Base-by-base conservation (phyloP, 2,113 vertebrate genomes). In the Sinocyclocheilus anophthalmus region DNA sequence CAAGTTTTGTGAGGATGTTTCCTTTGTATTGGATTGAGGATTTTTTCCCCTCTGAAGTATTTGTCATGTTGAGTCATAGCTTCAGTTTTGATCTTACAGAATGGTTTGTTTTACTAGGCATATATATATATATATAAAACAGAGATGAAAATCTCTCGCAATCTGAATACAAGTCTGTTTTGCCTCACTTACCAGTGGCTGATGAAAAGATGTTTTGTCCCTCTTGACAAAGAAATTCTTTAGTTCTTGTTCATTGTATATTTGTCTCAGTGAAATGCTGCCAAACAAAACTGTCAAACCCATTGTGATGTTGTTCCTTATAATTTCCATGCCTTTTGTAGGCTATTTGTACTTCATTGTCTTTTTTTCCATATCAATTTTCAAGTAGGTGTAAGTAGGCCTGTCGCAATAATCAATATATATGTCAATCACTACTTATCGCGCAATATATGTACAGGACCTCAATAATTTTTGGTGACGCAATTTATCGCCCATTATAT, bases 1-100 rank as follows among this genome's bases (percentile, higher is more conserved):
- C 80, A 67, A 81, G 84, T 84, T 86, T 50, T 61, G 5, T 50
- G 13, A 55, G 61, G 20, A 85, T 37, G 73, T 33, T 85, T 63
- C 22, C 24, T 84, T 84, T 84, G 59, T 81, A n/a, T 45, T 78
- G 69, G 59, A 8, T 85, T 83, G 61, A 85, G 69, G 14, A 76
- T 69, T 55, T 14, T 18, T 81, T 45, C 14, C 14, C 39, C 39
- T 30, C 61, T 33, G 61, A 26, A 42, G 33, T 42, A 24, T 63
- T 37, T 63, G 78, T 69, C 61, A 65, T 69, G 79, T 69, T 81
- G 79, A 81, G 61, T 81, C 79, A 81, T 45, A 48, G 78, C 57
- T 24, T 80, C 20, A 59, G 30, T 59, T 57, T 39, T 57, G 48
- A 77, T 55, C 26, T 53, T 77, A 55, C 76, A 55, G 48, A 33